Conservation (phyloP, 2,113 vertebrate genomes). For the Grammomys surdaster region DNA sequence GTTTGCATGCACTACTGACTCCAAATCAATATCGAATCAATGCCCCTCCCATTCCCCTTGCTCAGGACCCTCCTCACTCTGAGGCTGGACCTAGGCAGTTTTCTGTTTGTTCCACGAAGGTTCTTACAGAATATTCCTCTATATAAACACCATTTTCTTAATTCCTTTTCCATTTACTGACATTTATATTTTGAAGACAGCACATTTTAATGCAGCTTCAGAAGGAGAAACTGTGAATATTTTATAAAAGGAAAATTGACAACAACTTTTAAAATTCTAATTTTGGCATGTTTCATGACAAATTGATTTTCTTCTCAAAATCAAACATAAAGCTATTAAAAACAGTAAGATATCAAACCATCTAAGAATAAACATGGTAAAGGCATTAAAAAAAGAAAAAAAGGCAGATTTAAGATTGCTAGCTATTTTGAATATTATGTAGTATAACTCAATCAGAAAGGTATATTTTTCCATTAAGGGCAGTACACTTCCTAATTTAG, state of each 20-base stretch:
- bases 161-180: background rate
- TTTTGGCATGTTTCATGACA: background rate
- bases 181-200: background rate
- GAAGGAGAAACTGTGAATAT: background rate
- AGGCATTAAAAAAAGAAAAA: background rate
- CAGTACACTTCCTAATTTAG: background rate
- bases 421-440: background rate
- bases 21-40: too few species aligned
- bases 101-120: too few species aligned
- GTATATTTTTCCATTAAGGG: background rate
- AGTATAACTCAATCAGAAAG: background rate
- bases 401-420: background rate
- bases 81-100: too few species aligned
- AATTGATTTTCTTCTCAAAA: background rate
- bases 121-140: background rate
- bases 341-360: background rate
- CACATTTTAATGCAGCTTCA: background rate
- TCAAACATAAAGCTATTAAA: background rate
- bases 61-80: too few species aligned
- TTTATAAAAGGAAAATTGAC: background rate
- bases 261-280: background rate
- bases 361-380: background rate
- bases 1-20: too few species aligned
- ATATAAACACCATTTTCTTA: background rate
- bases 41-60: too few species aligned